Percentiles rank a stretch among this genome's conserved stretches.
These are phyloP conservation scores for Gnathonemus echidnorhynchus DNA, from an alignment of 2,113 vertebrate species.

Conservation along the genomic window DNA sequence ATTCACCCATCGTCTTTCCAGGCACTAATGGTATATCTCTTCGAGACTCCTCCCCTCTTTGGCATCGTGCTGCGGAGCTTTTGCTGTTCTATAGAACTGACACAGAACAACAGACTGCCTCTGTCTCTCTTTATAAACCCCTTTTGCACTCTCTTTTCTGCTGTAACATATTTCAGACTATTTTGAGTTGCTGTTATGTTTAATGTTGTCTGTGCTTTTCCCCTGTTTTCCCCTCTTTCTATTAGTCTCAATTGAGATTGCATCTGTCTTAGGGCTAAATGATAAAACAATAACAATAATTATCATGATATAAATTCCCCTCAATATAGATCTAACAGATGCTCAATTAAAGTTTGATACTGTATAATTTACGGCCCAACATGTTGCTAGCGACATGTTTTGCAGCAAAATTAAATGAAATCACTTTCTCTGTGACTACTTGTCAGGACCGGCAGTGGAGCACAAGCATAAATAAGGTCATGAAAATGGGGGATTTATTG, in stretches of 20 bases:
- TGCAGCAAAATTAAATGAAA: background rate
- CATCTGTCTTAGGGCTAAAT: background rate
- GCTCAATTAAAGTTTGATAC: background rate
- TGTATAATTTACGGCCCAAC: background rate
- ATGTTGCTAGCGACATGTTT: background rate
- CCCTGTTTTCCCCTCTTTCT: background rate
- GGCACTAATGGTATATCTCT: background rate
- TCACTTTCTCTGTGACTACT: background rate
- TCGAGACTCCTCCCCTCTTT: background rate
- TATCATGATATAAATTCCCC: background rate
- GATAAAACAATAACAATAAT: background rate
- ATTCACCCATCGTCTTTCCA: background rate
- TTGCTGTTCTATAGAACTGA: background rate
- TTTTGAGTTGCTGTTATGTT: background rate
- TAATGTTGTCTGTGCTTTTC: background rate
- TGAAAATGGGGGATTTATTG: background rate
- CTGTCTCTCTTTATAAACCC: background rate
- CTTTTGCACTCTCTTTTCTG: background rate
- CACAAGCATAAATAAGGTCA: background rate
- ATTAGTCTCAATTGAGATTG: background rate
- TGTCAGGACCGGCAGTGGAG: background rate
- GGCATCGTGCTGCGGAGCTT: background rate
- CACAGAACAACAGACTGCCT: background rate
- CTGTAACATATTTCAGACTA: background rate
- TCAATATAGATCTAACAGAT: background rate